Base-by-base conservation (phyloP, 2,888 invertebrate species). In the Muschampia plurimacula region DNA sequence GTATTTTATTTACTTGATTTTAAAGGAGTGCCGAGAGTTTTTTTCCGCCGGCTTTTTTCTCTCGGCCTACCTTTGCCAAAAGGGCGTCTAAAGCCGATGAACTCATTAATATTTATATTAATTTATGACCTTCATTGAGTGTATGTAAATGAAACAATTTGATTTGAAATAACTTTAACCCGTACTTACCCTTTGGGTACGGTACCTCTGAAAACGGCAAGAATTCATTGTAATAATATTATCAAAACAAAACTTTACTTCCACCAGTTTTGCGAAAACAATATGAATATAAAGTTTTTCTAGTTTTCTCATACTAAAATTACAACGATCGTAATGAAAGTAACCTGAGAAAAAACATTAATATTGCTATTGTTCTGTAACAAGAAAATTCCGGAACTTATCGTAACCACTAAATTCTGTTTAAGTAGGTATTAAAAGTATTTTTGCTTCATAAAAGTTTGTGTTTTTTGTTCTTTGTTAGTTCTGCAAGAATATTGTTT, bases 331-430 rank as follows among this genome's bases (percentile, higher is more conserved):
- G 13, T 36, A 59, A 59, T 13, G 22, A 59, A 32, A 32, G 9
- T 6, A 59, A 59, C 59, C 10, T 22, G 22, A 5, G 59, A n/a
- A 59, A 59, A 12, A 36, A 59, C 32, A 36, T 59, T 36, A 59
- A 59, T 59, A 59, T 59, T 36, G 59, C 59, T 59, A 59, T 59
- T 59, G 36, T 59, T 59, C 55, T 22, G 22, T 22, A 55, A 32
- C 59, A 9, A 7, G 28, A 12, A 22, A 7, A 8, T 36, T 36
- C 8, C 32, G 59, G 36, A 60, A 36, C 36, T 60, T 60, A 60
- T 36, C 60, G 60, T 60, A 60, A 60, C 60, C 60, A 36, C 60
- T 60, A 60, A 60, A 60, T 60, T 60, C 60, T 12, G n/a, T n/a
- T 9, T 36, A 60, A 60, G 32, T 36, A 32, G n/a, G 60, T 60